Base-by-base conservation (phyloP, 2,113 vertebrate genomes). In the Corythoichthys intestinalis region DNA sequence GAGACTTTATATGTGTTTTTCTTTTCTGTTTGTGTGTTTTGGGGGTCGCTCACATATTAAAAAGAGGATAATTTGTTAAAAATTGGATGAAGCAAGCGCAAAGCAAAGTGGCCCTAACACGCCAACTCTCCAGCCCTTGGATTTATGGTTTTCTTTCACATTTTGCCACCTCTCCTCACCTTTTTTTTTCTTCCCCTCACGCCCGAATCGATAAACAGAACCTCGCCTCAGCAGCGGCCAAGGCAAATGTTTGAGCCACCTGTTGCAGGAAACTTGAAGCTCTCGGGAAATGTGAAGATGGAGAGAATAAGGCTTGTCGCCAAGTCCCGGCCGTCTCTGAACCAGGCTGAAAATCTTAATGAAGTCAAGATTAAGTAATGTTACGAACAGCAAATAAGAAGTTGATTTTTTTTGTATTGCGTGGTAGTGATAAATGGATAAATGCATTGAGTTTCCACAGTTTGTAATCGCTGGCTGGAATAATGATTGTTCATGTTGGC, bases 221-320 rank as follows among this genome's bases (percentile, higher is more conserved):
- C 86, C 79, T 89, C 76, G 86, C 71, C 89, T 89, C 82, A 86
- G 87, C 6, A 71, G 75, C 76, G 78, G 92, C 92, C 92, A 93
- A 93, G 87, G 85, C 86, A 92, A 93, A 93, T 92, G 91, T 93
- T 92, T 92, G 88, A 91, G 88, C 88, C 92, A 93, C 92, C 92
- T 93, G 92, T 88, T 91, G 89, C 81, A 87, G 87, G 88, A 91
- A 91, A 93, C 90, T 76, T 88, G 84, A 91, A 87, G 87, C 88
- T 84, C 90, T 89, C 89, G 69, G 79, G 90, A 89, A 89, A 90
- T 84, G 85, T 76, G 68, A 82, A 73, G 85, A 78, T 78, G 76
- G 83, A 85, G 80, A 73, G 71, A 65, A 4, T 44, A 48, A 69
- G 79, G 77, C 84, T 72, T 65, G 4, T 28, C 84, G 88, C 80